Base-by-base conservation (phyloP, 92 coral and sea anemone genomes). In the Meandrina meandrites region DNA sequence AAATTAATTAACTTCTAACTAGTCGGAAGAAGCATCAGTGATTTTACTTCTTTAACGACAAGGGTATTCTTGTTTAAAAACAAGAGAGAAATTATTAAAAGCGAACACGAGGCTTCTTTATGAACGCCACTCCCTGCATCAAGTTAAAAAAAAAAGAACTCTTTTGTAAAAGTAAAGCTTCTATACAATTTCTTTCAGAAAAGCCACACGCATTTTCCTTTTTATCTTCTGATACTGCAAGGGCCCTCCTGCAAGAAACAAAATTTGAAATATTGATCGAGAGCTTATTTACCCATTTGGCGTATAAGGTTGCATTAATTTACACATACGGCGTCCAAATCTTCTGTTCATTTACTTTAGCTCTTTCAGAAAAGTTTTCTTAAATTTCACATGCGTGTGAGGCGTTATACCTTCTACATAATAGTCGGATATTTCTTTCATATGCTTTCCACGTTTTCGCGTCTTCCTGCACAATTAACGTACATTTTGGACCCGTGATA, bases 71-170 rank as follows among this genome's bases (percentile, higher is more conserved):
- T 79, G 47, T 54, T 19, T 34, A 28, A 8, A 12, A 48, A 50
- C 22, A 77, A 31, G 35, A 45, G 28, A 48, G 13, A 57, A 79
- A 79, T 15, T 42, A 79, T 69, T 82, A 45, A 48, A 50, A 30
- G 75, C 22, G 66, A 81, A 82, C 68, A 70, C 86, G 79, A 82
- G 86, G 86, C 69, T 17, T 82, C 68, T 82, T 82, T 32, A 8
- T 8, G 8, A 18, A 24, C n/a, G 34, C 27, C 22, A 18, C 13
- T 40, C 17, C 15, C n/a, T 35, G 27, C 73, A 24, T 37, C 56
- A 0, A 3, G 60, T 57, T 48, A 22, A 69, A 82, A 70, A 48
- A 32, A 68, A 45, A 50, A 24, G 30, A 70, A 73, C 4, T 19
- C 68, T 70, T 70, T 73, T 62, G 75, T 36, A 42, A 36, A 40